Evolutionary conservation across 2,888 invertebrate genomes (phyloP), one percentile per base, ranked within the genome.

Genomic region (Oligia latruncula): DNA sequence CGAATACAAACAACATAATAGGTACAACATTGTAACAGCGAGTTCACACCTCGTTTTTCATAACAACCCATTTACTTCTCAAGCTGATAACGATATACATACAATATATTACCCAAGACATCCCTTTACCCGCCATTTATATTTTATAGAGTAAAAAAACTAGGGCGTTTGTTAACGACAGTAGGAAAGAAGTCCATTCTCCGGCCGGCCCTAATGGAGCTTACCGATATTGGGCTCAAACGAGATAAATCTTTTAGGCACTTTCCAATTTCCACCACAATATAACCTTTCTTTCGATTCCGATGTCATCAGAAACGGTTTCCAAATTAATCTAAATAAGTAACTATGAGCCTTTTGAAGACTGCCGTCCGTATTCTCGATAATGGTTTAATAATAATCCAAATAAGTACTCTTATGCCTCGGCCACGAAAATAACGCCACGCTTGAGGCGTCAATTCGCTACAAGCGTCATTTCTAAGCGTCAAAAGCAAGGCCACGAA

Each of bases 211-310:
- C 78, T 89, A 89, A 89, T 89, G 84, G 87, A 66, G 74, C 82
- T 81, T 79, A 78, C 81, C 82, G 82, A 88, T 89, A 89, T 90
- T 89, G 87, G 82, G 87, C 87, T 87, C 87, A 83, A 75, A 81
- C 71, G 74, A 89, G 88, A 92, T 91, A 91, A 91, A 91, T 91
- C 90, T 91, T 77, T n/a, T 78, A 52, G 83, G 83, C 84, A 87
- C 88, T 91, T 90, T 88, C 88, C 90, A 89, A 91, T 91, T 91
- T 90, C 85, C 81, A 81, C 67, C 78, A 87, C 87, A 87, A 85
- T 89, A 87, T 91, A 85, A 85, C 84, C 83, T 88, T 87, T 89
- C 83, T 86, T 83, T 86, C 83, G 71, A 81, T 81, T 68, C 23
- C 43, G 72, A 81, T 84, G 84, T 78, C 87, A 87, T 89, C 87